Conservation (phyloP, 2,113 vertebrate genomes). For the Hydropotes inermis region DNA sequence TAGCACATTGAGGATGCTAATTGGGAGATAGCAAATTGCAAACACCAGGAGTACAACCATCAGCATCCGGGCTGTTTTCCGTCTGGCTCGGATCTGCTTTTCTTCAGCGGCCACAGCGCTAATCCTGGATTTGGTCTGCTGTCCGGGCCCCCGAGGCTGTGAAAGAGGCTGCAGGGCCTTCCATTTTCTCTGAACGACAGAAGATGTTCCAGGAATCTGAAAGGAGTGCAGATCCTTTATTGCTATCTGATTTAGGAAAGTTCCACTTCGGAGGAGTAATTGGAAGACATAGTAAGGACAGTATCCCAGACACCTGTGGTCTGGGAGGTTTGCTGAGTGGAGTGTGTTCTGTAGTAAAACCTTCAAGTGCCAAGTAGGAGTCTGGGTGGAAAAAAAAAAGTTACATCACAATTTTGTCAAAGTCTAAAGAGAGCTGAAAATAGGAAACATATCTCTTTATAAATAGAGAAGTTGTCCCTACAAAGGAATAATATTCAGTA, state of each 20-base stretch:
- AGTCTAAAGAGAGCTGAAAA: neutral
- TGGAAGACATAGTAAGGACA: neutral
- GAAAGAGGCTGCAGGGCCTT: slow-evolving; percentile 85
- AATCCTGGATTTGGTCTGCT: slow-evolving; percentile 85
- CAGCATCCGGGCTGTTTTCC: slow-evolving; percentile 97
- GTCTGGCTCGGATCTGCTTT: slow-evolving; percentile 92
- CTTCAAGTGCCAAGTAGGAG: neutral
- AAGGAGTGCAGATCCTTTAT: neutral
- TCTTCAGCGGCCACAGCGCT: slow-evolving; percentile 92
- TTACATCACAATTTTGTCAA: neutral
- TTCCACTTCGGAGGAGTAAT: neutral
- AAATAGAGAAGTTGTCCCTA: neutral
- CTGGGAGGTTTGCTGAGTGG: neutral
- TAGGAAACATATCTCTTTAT: neutral
- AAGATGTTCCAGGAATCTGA: slow-evolving; percentile 95
- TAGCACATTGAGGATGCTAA: slow-evolving; percentile 96
- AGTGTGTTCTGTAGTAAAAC: neutral
- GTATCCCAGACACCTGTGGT: neutral
- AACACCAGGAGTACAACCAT: slow-evolving; percentile 97
- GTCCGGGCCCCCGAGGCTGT: slow-evolving; percentile 78
- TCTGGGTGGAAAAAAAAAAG: neutral
- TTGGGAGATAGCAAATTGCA: slow-evolving; percentile 95
- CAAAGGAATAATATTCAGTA: neutral
- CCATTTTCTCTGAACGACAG: slow-evolving; percentile 93
- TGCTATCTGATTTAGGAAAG: slow-evolving; percentile 12